Base-by-base conservation (phyloP, 2,888 invertebrate genomes). In the Parnassius mnemosyne region DNA sequence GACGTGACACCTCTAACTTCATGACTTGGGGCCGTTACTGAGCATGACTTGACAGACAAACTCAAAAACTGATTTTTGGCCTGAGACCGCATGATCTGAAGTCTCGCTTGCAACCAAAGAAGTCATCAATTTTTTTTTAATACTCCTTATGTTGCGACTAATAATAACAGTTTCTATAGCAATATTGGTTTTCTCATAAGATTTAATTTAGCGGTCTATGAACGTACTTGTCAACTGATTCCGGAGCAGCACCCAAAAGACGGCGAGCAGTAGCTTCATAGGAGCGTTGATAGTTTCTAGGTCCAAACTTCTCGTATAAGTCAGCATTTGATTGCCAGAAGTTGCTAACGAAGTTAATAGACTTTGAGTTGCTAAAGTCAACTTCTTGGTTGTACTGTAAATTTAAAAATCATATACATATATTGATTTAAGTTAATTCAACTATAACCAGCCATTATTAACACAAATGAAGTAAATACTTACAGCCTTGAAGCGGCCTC, bases 401-500 rank as follows among this genome's bases (percentile, higher is more conserved):
- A 59, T 34, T 34, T 1, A 34, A 34, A 34, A 34, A 34, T 34
- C 7, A 34, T 34, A 34, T 1, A 34, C 5, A 34, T 7, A 54
- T 52, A 46, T 53, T 16, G 1, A 54, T 55, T 1, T 5, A 12
- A 12, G 3, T n/a, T 3, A n/a, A 11, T n/a, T 7, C 46, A 7
- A 46, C 11, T 10, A 44, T 44, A 10, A 11, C 12, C 1, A 44
- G 44, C 10, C 44, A 11, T 11, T 11, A 44, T 44, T 44, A 10
- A 44, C 12, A 44, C 44, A 44, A 44, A 11, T 3, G 0, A 44
- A 60, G 42, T 46, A 54, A 41, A 91, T 64, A 92, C 92, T 71
- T 93, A 87, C 89, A 61, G 95, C 94, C 71, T 94, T 94, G 73
- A 93, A 92, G 72, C 93, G 92, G 55, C 93, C 92, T 73, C 93